These are phyloP conservation scores for Eupithecia subumbrata DNA, from an alignment of 2,888 invertebrate genomes.

Conservation along the genomic window DNA sequence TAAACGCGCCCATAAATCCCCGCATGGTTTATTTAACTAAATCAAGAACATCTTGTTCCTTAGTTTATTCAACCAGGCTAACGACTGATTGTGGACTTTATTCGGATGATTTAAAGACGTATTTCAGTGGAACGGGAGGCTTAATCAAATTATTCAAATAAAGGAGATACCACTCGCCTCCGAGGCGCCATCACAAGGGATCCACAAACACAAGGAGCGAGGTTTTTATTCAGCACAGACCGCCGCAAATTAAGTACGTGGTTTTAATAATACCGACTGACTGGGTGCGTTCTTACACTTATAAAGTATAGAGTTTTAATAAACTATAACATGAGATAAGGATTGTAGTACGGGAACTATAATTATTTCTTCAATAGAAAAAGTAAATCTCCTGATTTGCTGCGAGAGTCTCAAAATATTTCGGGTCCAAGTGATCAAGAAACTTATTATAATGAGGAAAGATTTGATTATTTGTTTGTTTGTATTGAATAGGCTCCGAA, in stretches of 20 bases:
- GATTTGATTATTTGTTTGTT: too few species aligned
- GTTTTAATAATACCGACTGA: slow-evolving; percentile 9
- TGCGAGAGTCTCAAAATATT: not conserved
- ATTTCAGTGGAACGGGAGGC: slow-evolving; percentile 51
- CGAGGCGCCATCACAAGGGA: slow-evolving; percentile 66
- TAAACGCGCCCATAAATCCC: slow-evolving; percentile 33
- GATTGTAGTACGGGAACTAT: not conserved
- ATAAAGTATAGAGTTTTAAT: not conserved
- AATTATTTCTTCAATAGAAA: not conserved
- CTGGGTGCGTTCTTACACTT: not conserved
- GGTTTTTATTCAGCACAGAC: slow-evolving; percentile 24
- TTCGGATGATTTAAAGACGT: slow-evolving; percentile 32
- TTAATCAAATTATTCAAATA: slow-evolving; percentile 81
- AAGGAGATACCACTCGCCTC: slow-evolving; percentile 67
- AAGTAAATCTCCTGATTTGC: not conserved
- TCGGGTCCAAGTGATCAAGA: not conserved
- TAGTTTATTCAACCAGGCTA: slow-evolving; percentile 41
- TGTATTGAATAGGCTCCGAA: too few species aligned
- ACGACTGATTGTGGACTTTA: slow-evolving; percentile 39
- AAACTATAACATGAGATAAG: not conserved
- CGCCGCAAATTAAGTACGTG: slow-evolving; percentile 6
- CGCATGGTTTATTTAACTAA: slow-evolving; percentile 50
- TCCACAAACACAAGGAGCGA: slow-evolving; percentile 59
- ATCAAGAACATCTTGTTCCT: slow-evolving; percentile 52
- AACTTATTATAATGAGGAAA: too few species aligned